These are phyloP conservation scores for Bombus haemorrhoidalis DNA, from an alignment of 1,140 invertebrate species.

Conservation along the genomic window DNA sequence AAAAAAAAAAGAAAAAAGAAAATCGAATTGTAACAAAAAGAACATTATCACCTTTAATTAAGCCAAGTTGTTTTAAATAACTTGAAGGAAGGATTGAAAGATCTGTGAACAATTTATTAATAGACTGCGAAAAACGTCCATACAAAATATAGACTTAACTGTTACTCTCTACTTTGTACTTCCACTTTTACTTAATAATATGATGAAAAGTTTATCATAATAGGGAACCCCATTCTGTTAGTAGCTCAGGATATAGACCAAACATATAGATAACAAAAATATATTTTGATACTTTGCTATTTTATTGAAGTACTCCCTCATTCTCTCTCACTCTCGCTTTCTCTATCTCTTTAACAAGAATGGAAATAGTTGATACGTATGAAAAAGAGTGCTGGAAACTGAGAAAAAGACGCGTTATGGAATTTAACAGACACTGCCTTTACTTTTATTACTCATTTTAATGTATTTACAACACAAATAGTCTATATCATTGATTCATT, in stretches of 20 bases:
- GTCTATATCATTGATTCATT: conserved; percentile 67
- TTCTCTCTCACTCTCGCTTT: conserved; percentile 55
- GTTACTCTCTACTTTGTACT: conserved; percentile 68
- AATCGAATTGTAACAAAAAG: background rate
- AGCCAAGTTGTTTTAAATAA: conserved; percentile 9
- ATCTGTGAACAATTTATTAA: conserved; percentile 47
- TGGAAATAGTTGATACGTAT: conserved; percentile 55
- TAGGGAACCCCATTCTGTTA: conserved; percentile 72
- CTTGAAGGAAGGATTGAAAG: background rate
- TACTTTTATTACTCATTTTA: conserved; percentile 52
- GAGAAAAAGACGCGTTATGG: conserved; percentile 44
- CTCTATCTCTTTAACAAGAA: conserved; percentile 38
- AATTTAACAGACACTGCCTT: conserved; percentile 47
- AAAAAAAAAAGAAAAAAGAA: background rate
- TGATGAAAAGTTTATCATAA: conserved; percentile 56
- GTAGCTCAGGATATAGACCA: conserved; percentile 77
- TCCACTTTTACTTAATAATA: conserved; percentile 70
- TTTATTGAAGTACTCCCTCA: conserved; percentile 67
- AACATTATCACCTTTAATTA: background rate
- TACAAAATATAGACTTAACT: conserved; percentile 62
- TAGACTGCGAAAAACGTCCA: conserved; percentile 67
- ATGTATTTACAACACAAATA: conserved; percentile 41
- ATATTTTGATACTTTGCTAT: conserved; percentile 82
- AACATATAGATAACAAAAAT: conserved; percentile 76
- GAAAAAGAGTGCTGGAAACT: conserved; percentile 63